Percentiles rank a stretch among this genome's conserved stretches.
Evolutionary conservation across 2,797 vertebrate genomes (phyloP).

Genomic region (Acipenser ruthenus): DNA sequence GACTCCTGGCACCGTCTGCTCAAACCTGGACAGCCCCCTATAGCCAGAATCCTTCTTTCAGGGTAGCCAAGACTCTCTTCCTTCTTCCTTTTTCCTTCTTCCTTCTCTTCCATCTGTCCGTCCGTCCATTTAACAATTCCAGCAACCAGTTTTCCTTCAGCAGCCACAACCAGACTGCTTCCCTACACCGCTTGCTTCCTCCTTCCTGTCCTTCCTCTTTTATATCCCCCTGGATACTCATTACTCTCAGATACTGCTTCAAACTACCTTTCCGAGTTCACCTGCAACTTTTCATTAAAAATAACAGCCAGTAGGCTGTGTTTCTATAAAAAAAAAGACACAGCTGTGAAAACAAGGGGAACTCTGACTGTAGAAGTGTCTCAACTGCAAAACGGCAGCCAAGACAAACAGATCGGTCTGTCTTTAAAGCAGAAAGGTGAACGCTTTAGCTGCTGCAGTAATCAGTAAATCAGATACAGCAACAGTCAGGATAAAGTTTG

Average conservation of each 20-base stretch:
- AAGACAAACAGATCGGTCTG: slow-evolving; percentile 15
- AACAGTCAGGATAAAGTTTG: background rate
- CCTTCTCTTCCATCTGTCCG: too few relatives aligned
- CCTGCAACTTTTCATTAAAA: slow-evolving; percentile 23
- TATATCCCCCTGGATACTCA: too few relatives aligned
- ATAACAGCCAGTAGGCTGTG: slow-evolving; percentile 22
- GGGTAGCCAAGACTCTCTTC: too few relatives aligned
- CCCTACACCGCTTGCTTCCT: too few relatives aligned
- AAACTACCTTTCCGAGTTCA: slow-evolving; percentile 1
- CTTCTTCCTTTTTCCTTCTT: too few relatives aligned
- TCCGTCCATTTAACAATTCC: too few relatives aligned
- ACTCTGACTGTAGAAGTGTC: slow-evolving; percentile 5
- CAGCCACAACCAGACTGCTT: too few relatives aligned
- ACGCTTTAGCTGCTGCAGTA: slow-evolving; percentile 14
- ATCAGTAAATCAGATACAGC: slow-evolving; percentile 19
- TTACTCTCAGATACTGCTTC: slow-evolving; percentile 6
- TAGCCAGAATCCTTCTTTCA: too few relatives aligned
- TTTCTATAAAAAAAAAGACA: slow-evolving; percentile 29
- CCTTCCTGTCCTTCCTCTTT: too few relatives aligned
- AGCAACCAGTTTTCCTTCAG: too few relatives aligned
- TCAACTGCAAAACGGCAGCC: slow-evolving; percentile 5
- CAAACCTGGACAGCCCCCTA: too few relatives aligned
- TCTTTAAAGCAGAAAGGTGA: slow-evolving; percentile 8
- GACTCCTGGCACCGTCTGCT: too few relatives aligned
- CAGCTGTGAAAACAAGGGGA: slow-evolving; percentile 29